Percentiles rank a stretch among this genome's conserved stretches.
These are phyloP conservation scores for Drosophila anceps DNA, from an alignment of 2,888 invertebrate genomes.

Conservation along the genomic window DNA sequence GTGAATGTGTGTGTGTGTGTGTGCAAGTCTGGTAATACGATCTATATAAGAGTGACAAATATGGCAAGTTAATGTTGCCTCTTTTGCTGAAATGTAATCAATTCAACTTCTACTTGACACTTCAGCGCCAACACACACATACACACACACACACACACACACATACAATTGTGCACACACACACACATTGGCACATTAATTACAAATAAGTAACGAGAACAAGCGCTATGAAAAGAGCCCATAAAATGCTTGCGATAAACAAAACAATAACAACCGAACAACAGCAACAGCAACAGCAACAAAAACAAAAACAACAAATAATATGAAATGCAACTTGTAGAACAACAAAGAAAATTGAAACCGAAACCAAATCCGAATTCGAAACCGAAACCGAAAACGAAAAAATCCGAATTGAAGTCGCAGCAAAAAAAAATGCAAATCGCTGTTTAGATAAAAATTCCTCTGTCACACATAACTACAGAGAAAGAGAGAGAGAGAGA, in stretches of 20 bases:
- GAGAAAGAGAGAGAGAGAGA: not conserved
- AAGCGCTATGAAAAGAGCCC: slow-evolving; percentile 50
- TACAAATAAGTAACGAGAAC: slow-evolving; percentile 61
- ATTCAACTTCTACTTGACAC: slow-evolving; percentile 69
- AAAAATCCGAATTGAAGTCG: slow-evolving; percentile 52
- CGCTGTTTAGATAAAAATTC: slow-evolving; percentile 64
- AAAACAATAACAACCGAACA: slow-evolving; percentile 36
- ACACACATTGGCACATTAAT: slow-evolving; percentile 48
- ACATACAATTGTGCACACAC: not conserved
- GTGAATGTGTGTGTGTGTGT: not conserved
- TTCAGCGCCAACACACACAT: slow-evolving; percentile 53
- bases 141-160: slow-evolving; percentile 24
- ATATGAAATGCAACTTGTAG: slow-evolving; percentile 71
- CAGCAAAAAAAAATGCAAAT: slow-evolving; percentile 65
- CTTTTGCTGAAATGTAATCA: slow-evolving; percentile 67
- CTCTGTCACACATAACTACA: slow-evolving; percentile 40
- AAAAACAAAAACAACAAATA: slow-evolving; percentile 41
- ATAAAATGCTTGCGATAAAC: slow-evolving; percentile 61
- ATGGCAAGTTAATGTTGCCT: slow-evolving; percentile 63
- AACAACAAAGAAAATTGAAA: slow-evolving; percentile 63
- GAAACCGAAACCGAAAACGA: slow-evolving; percentile 40
- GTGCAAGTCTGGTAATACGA: slow-evolving; percentile 56
- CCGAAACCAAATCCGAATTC: slow-evolving; percentile 41
- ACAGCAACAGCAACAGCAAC: slow-evolving; percentile 8
- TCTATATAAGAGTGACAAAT: slow-evolving; percentile 63